These are phyloP conservation scores for Platorchestia sp. DNA, from an alignment of 1,140 invertebrate genomes.

Conservation along the genomic window DNA sequence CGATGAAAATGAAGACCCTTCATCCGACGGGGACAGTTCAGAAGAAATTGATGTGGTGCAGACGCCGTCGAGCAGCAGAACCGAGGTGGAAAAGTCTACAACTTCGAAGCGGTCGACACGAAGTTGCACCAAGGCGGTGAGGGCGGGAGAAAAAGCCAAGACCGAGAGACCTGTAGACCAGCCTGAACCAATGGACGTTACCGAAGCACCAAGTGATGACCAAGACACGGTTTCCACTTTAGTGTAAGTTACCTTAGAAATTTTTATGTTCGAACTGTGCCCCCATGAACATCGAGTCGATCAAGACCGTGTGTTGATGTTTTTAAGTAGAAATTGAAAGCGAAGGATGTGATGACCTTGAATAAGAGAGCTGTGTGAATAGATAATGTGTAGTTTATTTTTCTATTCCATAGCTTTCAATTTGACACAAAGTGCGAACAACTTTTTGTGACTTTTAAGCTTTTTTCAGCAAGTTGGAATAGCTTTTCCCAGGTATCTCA, in stretches of 20 bases:
- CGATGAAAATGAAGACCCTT: slow-evolving; percentile 14
- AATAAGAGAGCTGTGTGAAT: neutral
- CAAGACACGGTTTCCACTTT: neutral
- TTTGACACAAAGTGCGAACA: neutral
- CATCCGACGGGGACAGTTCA: neutral
- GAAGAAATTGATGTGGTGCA: neutral
- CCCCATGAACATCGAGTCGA: neutral
- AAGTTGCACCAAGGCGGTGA: neutral
- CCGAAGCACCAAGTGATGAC: neutral
- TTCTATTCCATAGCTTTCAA: neutral
- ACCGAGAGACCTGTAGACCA: neutral
- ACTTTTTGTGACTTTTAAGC: neutral
- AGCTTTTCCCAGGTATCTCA: neutral
- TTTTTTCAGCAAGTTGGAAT: neutral
- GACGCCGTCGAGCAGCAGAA: neutral
- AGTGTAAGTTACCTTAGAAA: neutral
- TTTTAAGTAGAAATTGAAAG: neutral
- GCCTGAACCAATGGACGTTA: neutral
- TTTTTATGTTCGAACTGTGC: neutral
- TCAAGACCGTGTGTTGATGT: neutral
- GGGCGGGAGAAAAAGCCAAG: neutral
- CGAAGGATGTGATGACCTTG: neutral
- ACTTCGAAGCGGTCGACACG: neutral
- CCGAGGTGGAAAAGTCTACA: neutral
- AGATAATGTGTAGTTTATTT: neutral